phyloP scores from a whole-genome alignment of 2,113 vertebrate species.

The Ondatra zibethicus region DNA sequence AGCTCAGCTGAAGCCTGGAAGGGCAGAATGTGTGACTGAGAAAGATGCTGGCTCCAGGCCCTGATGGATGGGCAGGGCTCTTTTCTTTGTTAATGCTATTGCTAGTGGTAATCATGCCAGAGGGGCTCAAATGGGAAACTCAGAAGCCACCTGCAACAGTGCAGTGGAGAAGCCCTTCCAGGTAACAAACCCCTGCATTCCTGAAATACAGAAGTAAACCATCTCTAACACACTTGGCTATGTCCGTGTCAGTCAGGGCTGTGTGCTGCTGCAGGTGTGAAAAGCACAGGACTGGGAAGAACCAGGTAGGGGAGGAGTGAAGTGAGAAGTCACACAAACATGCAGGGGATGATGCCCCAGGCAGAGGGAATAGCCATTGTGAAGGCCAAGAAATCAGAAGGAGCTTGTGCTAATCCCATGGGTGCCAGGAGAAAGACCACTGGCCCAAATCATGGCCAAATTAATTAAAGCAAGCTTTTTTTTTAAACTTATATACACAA shows the following conservation, averaged over 20 bases:
- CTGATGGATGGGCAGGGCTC: background rate
- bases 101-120: background rate
- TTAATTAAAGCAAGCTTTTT: background rate
- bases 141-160: constrained; percentile 15
- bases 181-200: background rate
- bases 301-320: background rate
- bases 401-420: background rate
- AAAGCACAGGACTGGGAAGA: background rate
- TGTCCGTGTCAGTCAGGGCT: background rate
- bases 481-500: background rate
- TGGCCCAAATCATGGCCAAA: background rate
- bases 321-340: background rate
- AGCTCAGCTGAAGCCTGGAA: background rate
- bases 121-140: background rate
- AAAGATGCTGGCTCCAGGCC: background rate
- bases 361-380: background rate
- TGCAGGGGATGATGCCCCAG: background rate
- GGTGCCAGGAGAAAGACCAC: background rate
- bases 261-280: accelerated
- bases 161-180: background rate
- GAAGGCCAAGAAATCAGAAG: background rate
- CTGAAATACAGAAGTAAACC: background rate
- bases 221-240: background rate
- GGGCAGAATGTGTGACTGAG: accelerated
- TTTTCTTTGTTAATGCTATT: accelerated